Evolutionary conservation across 2,113 vertebrate species (phyloP), one percentile per base, ranked within the genome.

Genomic region (Lanius ludovicianus): DNA sequence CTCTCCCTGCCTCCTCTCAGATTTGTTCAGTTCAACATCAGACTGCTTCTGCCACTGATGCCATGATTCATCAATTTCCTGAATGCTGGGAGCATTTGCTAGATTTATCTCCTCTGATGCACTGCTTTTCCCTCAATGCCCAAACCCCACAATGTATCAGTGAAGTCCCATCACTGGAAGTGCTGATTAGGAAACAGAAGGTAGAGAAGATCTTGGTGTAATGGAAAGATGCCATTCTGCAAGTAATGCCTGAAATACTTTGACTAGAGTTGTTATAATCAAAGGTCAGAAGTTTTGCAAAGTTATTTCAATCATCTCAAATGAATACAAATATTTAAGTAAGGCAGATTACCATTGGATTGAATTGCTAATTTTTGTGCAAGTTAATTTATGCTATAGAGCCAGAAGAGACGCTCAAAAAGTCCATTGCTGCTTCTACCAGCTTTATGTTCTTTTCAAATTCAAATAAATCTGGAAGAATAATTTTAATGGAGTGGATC

Each of bases 381-480:
- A 84, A 70, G 35, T 60, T 90, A 70, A 74, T 87, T 89, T 65
- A 44, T 88, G 17, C 5, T 70, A 88, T 33, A 33, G 44, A 91
- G 31, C 11, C 50, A 75, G 44, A 95, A 89, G 39, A 65, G 7
- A 33, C 30, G 53, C 25, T 85, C 49, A 76, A 82, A 64, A 92
- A 37, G 15, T 82, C 50, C n/a, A 64, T 0, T 90, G 55, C 18
- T 19, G n/a, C 27, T 81, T 81, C 39, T 55, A n/a, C 67, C 64
- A 74, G n/a, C n/a, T 78, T 55, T 70, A 55, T 41, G 16, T 35
- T 81, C 73, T 96, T 94, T 77, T 70, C 50, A 92, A 90, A 88
- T 80, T 80, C 71, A 90, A 80, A 80, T 90, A 47, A 89, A 89
- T 84, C n/a, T 74, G 70, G 24, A 92, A 71, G 44, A 91, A 81